Evolutionary conservation across 2,888 invertebrate genomes (phyloP), one percentile per base, ranked within the genome.

Genomic region (Melanchra persicariae): DNA sequence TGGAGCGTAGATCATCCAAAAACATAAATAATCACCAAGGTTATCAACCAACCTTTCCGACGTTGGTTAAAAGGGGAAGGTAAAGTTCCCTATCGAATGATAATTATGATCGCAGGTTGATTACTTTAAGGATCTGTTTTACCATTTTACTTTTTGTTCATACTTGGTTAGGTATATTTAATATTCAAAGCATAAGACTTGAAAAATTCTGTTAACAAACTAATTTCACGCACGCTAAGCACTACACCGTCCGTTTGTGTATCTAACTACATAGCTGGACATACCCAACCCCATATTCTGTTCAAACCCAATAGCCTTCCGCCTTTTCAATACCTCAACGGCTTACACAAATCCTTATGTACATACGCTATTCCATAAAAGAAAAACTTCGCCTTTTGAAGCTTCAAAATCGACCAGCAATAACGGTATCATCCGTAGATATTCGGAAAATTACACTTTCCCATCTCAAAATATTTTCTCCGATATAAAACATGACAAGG

Each of bases 401-500:
- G 37, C 47, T 70, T 64, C 58, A 74, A 73, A 80, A 70, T 75
- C 45, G 52, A 77, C 40, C 37, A 60, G 37, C 52, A 51, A 43
- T 70, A 70, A 79, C 45, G 49, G 47, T 64, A 61, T 72, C 57
- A 69, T 51, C 62, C 52, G 55, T 57, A 65, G n/a, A 61, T 60
- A 63, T 82, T 55, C 45, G 61, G 43, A 70, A 77, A 77, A 74
- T 72, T 72, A 77, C 57, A 37, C 69, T 75, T 65, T 64, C 58
- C 64, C 55, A 54, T 70, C 57, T 69, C 71, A 54, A 64, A 77
- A 74, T 51, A 66, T 65, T 68, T 70, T 62, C 62, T 83, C 64
- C 61, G 69, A 70, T 74, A 81, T 54, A 74, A 69, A 71, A 70
- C 74, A 81, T 70, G 84, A 82, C 73, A 70, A 81, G 81, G 81